phyloP scores from a whole-genome alignment of 2,113 vertebrate genomes.

The Catharus bicknelli region DNA sequence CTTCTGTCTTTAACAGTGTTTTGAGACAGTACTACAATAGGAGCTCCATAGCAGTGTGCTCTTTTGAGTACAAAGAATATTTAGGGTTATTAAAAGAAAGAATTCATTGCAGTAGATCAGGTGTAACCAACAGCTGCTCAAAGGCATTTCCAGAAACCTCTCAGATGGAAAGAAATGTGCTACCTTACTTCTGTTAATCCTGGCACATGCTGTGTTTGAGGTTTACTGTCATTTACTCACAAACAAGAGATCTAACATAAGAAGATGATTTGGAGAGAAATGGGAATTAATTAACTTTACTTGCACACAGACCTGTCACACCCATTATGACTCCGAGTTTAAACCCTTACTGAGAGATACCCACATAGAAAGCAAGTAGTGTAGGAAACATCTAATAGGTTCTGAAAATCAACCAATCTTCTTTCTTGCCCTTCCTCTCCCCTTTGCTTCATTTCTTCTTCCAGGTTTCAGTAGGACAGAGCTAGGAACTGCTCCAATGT shows the following conservation, averaged over 20 bases:
- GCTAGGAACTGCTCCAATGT: background rate
- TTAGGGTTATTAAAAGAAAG: background rate
- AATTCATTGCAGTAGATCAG: background rate
- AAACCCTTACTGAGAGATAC: background rate
- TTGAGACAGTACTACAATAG: background rate
- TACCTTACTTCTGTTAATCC: background rate
- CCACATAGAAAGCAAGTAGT: background rate
- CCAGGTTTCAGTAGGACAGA: background rate
- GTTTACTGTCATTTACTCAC: background rate
- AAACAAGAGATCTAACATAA: background rate
- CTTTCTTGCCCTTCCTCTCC: background rate
- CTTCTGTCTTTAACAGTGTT: background rate
- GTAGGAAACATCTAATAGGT: background rate
- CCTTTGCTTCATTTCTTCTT: background rate
- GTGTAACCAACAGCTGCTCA: background rate
- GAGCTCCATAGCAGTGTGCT: background rate
- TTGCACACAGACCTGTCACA: background rate
- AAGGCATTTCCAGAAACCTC: background rate
- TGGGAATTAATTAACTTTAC: background rate
- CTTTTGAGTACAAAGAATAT: background rate
- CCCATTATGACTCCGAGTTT: accelerated
- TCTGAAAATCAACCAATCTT: background rate
- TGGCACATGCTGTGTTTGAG: background rate
- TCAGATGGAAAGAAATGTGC: background rate
- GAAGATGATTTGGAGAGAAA: background rate